Percentiles rank a stretch among this genome's conserved stretches.
Conservation (phyloP, 2,797 vertebrate genomes). For the Huso huso region DNA sequence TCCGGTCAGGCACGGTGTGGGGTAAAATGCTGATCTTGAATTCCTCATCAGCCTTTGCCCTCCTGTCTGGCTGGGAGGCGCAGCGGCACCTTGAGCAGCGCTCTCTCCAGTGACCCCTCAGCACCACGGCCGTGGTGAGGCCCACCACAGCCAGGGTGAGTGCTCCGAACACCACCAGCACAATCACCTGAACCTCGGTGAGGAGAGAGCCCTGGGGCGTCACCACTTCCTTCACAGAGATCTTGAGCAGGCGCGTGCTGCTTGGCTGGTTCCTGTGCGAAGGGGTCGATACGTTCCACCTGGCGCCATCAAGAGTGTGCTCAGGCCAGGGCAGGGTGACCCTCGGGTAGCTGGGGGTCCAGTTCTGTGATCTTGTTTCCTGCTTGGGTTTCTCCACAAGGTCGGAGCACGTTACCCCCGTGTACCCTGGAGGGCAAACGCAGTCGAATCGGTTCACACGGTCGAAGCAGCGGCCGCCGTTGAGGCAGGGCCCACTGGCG, state of each 20-base stretch:
- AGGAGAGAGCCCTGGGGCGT: slow-evolving; percentile 56
- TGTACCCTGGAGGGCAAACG: slow-evolving; percentile 67
- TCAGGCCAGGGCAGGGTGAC: slow-evolving; percentile 32
- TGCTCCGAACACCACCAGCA: slow-evolving; percentile 67
- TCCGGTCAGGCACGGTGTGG: slow-evolving; percentile 33
- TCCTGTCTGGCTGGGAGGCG: slow-evolving; percentile 19
- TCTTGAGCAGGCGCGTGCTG: slow-evolving; percentile 53
- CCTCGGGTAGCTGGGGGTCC: background rate
- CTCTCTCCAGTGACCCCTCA: slow-evolving; percentile 62
- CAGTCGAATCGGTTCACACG: slow-evolving; percentile 73
- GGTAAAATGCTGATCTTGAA: slow-evolving; percentile 76
- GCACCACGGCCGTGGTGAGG: slow-evolving; percentile 54
- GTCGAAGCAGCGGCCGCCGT: slow-evolving; percentile 81
- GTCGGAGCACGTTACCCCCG: slow-evolving; percentile 69
- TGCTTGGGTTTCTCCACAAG: slow-evolving; percentile 14
- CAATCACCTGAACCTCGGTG: slow-evolving; percentile 56
- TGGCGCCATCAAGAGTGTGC: slow-evolving; percentile 33
- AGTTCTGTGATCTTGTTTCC: slow-evolving; percentile 12
- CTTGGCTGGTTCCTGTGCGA: slow-evolving; percentile 23
- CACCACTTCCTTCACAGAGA: slow-evolving; percentile 83
- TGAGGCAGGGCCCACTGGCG: slow-evolving; percentile 70
- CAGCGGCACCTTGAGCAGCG: slow-evolving; percentile 46
- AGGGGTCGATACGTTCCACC: slow-evolving; percentile 24
- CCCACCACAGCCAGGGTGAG: slow-evolving; percentile 67
- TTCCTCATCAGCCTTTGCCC: slow-evolving; percentile 42